phyloP scores from a whole-genome alignment of 2,888 invertebrate genomes.

The Zelleria hepariella region DNA sequence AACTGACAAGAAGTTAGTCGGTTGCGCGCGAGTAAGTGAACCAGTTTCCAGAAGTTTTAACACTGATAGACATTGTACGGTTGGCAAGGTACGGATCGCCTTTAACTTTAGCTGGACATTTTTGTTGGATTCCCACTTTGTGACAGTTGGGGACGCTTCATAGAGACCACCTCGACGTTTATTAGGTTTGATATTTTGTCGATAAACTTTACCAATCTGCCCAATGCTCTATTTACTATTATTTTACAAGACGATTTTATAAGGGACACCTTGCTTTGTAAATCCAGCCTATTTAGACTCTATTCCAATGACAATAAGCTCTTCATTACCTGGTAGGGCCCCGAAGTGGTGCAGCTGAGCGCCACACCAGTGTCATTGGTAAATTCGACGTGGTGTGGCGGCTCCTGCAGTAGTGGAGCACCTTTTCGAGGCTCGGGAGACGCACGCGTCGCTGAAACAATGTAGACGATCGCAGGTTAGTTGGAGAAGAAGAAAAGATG shows the following conservation, averaged over 20 bases:
- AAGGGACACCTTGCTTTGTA: too few relatives aligned
- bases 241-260: too few relatives aligned
- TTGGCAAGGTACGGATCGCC: neutral
- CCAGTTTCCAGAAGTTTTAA: neutral
- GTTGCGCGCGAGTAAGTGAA: neutral
- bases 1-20: neutral
- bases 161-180: neutral
- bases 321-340: slow-evolving; percentile 74
- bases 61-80: neutral
- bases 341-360: slow-evolving; percentile 79
- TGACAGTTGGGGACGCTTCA: neutral
- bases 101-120: neutral
- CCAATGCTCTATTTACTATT: too few relatives aligned
- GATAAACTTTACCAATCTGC: too few relatives aligned
- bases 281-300: too few relatives aligned
- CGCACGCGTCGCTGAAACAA: slow-evolving; percentile 62
- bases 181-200: neutral
- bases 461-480: neutral
- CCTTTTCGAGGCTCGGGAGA: slow-evolving; percentile 77
- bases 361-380: slow-evolving; percentile 81
- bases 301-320: neutral
- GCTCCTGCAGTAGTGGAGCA: slow-evolving; percentile 74
- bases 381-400: slow-evolving; percentile 82
- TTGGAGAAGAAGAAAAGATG: too few relatives aligned
- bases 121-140: neutral